These are phyloP conservation scores for Dynastes hyllus DNA, from an alignment of 2,888 invertebrate genomes.

Conservation along the genomic window DNA sequence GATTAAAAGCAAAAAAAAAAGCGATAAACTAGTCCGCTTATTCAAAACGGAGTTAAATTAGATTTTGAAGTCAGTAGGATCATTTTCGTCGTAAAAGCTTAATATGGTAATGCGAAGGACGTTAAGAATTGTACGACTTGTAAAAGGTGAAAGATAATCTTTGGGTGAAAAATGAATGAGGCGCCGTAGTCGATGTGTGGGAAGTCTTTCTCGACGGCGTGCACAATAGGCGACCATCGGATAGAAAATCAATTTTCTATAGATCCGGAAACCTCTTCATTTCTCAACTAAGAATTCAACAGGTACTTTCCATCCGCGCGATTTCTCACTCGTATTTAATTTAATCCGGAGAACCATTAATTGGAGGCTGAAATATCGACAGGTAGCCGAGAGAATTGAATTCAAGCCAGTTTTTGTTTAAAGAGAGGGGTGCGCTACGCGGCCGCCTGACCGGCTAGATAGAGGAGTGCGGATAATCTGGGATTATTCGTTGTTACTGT, in stretches of 20 bases:
- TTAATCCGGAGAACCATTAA: conserved; percentile 21
- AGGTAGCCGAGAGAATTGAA: not conserved
- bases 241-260: conserved; percentile 39
- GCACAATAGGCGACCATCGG: conserved; percentile 22
- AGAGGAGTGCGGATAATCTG: conserved; percentile 25
- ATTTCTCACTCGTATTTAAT: conserved; percentile 25
- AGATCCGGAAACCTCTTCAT: conserved; percentile 29
- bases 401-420: conserved; percentile 31
- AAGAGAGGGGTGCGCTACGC: not conserved
- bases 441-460: not conserved
- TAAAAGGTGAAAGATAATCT: conserved; percentile 36
- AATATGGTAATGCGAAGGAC: not conserved
- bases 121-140: conserved; percentile 7
- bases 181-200: not conserved
- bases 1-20: too few species aligned
- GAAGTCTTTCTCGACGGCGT: not conserved
- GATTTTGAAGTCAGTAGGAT: conserved; percentile 10
- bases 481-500: conserved; percentile 45
- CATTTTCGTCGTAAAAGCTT: conserved; percentile 13
- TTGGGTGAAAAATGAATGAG: conserved; percentile 22
- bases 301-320: conserved; percentile 13
- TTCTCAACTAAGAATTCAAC: conserved; percentile 20
- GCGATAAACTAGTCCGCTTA: not conserved
- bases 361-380: conserved; percentile 23
- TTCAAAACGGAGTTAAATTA: conserved; percentile 18